Base-by-base conservation (phyloP, 2,888 invertebrate genomes). In the Dione vanillae region DNA sequence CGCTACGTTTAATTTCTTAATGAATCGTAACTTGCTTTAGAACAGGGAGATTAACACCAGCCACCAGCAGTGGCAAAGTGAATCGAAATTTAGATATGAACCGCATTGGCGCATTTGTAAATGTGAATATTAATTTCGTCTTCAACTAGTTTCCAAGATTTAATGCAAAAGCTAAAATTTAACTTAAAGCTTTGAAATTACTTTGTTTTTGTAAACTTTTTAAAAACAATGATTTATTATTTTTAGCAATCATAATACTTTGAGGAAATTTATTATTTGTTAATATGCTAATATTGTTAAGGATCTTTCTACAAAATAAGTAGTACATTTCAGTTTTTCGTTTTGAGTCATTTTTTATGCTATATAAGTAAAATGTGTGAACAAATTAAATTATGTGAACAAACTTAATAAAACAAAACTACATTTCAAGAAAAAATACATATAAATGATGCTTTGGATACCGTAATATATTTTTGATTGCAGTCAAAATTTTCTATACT, bases 71-170 rank as follows among this genome's bases (percentile, higher is more conserved):
- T 56, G n/a, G 47, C 19, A 54, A 54, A 69, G 47, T 20, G 47
- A 62, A 68, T 62, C 40, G 20, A 37, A 68, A 69, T 64, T 40
- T 62, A 54, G 45, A 62, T 62, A 52, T 37, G 19, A 16, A 51
- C 41, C 59, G 61, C 52, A 62, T 54, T 68, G 52, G 45, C 47
- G 40, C 62, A 64, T 68, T 16, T 62, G 54, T 54, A 62, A 52
- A 20, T 54, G 64, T 56, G 45, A 64, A 64, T 69, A 64, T 69
- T 69, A 69, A 64, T 54, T 47, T 64, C n/a, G n/a, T n/a, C n/a
- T n/a, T n/a, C 20, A 69, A 64, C 40, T 45, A 43, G 35, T 45
- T 62, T 10, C 7, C 37, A 14, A 68, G 54, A 64, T 69, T 69
- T 47, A 54, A 64, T 64, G 35, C 40, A 16, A 59, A 52, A 14